Evolutionary conservation across 1,140 invertebrate genomes (phyloP), one percentile per base, ranked within the genome.

Genomic region (Eubasilissa regina): DNA sequence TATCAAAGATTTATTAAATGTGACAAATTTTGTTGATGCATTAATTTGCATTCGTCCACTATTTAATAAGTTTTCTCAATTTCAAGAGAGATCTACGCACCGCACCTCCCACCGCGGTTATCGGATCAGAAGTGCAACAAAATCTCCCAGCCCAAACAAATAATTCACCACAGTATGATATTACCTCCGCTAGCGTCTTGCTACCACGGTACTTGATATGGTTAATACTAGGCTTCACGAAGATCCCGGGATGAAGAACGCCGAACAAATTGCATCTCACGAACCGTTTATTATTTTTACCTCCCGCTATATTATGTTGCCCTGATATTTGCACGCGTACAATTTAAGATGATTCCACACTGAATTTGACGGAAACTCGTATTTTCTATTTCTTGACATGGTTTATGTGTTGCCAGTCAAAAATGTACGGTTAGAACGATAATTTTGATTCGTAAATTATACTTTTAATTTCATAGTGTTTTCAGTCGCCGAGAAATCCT

Each of bases 221-320:
- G 66, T 45, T 78, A 73, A 73, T 74, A 35, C 77, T 45, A 73
- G 68, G 56, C 68, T 73, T 78, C 77, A 62, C 44, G 68, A 74
- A 74, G 77, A 78, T 74, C 77, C 21, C 53, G 45, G 77, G 77
- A 78, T 53, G 68, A 74, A 45, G 68, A 73, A 73, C 77, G 77
- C 77, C 55, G 77, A 78, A 74, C 77, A 78, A 78, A 78, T 78
- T 78, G 77, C 77, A 78, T 74, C 77, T 73, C 77, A 78, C 77
- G 77, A 78, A 78, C 77, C 77, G 66, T 78, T 78, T 78, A 78
- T 78, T 78, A 78, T 62, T 73, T 78, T 78, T 78, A 74, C 77
- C 68, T 78, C 55, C 77, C 15, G 60, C 62, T 44, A 21, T 17
- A 64, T 60, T 17, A 58, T 64, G 77, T 43, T 78, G 51, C 68